Evolutionary conservation across 1,140 invertebrate genomes (phyloP).

Genomic region (Drosophila bipectinata): DNA sequence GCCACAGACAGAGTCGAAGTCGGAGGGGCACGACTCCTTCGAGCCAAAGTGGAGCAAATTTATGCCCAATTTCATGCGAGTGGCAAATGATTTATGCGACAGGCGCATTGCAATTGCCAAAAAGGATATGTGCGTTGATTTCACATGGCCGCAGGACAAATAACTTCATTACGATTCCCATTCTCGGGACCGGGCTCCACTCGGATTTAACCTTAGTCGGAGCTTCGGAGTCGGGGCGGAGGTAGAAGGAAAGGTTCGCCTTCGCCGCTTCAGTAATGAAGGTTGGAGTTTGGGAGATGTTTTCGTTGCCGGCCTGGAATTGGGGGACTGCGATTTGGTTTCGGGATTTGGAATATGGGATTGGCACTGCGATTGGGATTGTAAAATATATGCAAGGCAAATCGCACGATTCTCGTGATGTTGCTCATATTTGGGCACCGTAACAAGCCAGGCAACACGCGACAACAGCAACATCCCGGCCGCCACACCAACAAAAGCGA

Average conservation of each 20-base stretch:
- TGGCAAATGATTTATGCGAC: slow-evolving; percentile 82
- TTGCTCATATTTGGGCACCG: slow-evolving; percentile 80
- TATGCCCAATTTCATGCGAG: slow-evolving; percentile 82
- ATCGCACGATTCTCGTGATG: slow-evolving; percentile 82
- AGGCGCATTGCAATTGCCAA: slow-evolving; percentile 79
- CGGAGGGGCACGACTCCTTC: slow-evolving; percentile 18
- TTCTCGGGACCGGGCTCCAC: slow-evolving; percentile 10
- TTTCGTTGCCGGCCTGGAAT: slow-evolving; percentile 44
- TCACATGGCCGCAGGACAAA: slow-evolving; percentile 77
- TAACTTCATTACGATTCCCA: slow-evolving; percentile 74
- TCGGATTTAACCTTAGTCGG: neutral
- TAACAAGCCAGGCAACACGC: slow-evolving; percentile 78
- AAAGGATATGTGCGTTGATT: slow-evolving; percentile 82
- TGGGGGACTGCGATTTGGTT: slow-evolving; percentile 36
- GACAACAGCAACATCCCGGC: slow-evolving; percentile 58
- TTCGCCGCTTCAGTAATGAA: slow-evolving; percentile 64
- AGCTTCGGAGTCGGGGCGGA: neutral
- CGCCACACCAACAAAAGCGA: slow-evolving; percentile 49
- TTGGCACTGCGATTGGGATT: slow-evolving; percentile 54
- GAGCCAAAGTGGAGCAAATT: slow-evolving; percentile 79
- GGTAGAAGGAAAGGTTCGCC: slow-evolving; percentile 37
- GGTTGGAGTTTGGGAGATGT: slow-evolving; percentile 43
- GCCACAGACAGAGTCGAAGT: neutral
- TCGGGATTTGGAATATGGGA: slow-evolving; percentile 32
- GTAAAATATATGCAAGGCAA: slow-evolving; percentile 81